These are phyloP conservation scores for Dolomedes plantarius DNA, from an alignment of 2,888 invertebrate genomes.

Conservation along the genomic window DNA sequence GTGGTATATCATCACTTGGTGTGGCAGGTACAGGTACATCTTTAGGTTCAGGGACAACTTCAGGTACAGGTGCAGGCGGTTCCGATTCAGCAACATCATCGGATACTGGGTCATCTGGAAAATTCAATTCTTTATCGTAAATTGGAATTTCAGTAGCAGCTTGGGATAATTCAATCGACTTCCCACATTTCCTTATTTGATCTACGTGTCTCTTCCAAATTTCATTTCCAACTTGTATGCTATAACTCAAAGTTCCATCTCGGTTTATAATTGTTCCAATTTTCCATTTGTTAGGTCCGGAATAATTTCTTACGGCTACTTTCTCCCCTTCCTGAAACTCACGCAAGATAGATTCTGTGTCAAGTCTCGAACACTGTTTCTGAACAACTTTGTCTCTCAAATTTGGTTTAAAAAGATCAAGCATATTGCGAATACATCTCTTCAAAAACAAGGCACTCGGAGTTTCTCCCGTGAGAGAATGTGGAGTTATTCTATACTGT, in stretches of 20 bases:
- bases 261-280: constrained; percentile 26
- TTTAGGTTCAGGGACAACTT: constrained; percentile 12
- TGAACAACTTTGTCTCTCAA: constrained; percentile 37
- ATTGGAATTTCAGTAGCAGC: constrained; percentile 47
- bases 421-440: constrained; percentile 35
- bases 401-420: constrained; percentile 42
- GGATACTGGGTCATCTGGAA: constrained; percentile 48
- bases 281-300: constrained; percentile 32
- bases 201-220: constrained; percentile 48
- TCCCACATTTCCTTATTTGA: constrained; percentile 47
- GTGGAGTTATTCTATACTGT: constrained; percentile 53
- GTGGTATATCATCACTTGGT: constrained; percentile 16
- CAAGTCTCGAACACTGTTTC: constrained; percentile 40
- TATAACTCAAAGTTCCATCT: constrained; percentile 27
- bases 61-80: constrained; percentile 49
- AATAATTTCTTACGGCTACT: constrained; percentile 38
- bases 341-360: constrained; percentile 48
- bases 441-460: constrained; percentile 50
- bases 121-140: constrained; percentile 47
- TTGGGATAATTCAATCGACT: constrained; percentile 48
- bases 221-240: constrained; percentile 31
- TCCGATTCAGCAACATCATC: constrained; percentile 49
- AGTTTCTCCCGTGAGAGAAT: constrained; percentile 51
- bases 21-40: constrained; percentile 15
- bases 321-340: constrained; percentile 46